Percentiles rank a stretch among this genome's conserved stretches.
phyloP scores from a whole-genome alignment of 2,113 vertebrate species.

The Cygnus atratus region DNA sequence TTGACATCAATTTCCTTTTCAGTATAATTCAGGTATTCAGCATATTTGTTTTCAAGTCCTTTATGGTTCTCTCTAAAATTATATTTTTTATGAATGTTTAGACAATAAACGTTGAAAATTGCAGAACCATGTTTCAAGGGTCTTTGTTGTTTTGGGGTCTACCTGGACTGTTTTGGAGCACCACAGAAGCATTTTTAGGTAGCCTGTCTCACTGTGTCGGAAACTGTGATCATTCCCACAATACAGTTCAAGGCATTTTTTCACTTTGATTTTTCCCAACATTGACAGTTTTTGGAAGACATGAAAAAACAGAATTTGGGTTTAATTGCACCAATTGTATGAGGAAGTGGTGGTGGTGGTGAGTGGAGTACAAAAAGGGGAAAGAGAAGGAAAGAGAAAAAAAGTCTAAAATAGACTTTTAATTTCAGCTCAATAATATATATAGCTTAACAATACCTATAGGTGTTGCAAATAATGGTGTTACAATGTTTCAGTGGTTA shows the following conservation, averaged over 20 bases:
- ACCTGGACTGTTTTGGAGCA: not conserved
- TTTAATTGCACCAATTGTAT: not conserved
- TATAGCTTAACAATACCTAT: not conserved
- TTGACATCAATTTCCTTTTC: not conserved
- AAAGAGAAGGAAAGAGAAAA: not conserved
- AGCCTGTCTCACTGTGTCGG: not conserved
- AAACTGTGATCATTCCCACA: not conserved
- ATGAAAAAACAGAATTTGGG: not conserved
- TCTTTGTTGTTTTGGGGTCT: not conserved
- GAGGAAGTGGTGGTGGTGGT: no score
- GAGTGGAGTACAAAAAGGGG: not conserved
- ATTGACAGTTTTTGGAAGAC: not conserved
- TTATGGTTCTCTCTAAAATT: not conserved
- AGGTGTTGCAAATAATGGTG: not conserved
- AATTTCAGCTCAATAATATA: not conserved
- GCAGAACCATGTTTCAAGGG: not conserved
- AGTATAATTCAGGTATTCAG: not conserved
- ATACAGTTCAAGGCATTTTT: not conserved
- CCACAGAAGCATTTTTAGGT: not conserved
- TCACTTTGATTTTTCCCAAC: not conserved
- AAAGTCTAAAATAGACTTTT: not conserved
- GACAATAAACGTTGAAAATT: not conserved
- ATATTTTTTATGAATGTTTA: not conserved
- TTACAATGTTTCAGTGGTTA: not conserved
- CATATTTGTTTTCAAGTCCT: not conserved